Base-by-base conservation (phyloP, 2,888 invertebrate species). In the Stenodema calcarata region DNA sequence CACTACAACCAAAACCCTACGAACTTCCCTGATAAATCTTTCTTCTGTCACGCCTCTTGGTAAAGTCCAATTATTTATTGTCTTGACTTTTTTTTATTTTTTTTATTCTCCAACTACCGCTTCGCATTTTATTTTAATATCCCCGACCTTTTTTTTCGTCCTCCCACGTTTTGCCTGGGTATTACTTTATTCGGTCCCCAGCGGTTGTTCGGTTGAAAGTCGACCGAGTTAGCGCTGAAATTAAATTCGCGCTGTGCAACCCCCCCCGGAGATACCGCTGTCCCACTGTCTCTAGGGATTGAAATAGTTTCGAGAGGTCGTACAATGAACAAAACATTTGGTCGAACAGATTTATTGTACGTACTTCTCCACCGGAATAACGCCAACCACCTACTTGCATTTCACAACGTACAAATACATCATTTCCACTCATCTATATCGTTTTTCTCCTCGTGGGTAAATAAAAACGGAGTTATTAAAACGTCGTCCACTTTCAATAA, bases 51-150 rank as follows among this genome's bases (percentile, higher is more conserved):
- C 54, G 23, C 80, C 80, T 62, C 62, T 44, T 82, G 27, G 69
- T 70, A 82, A 82, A 82, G 47, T 70, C 82, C 30, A 82, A 82
- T 82, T 82, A 82, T 82, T 82, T 82, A 82, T 70, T 35, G 42
- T 70, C 82, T 41, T 41, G 41, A 41, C 1, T 82, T 82, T 82
- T 42, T 69, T 50, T 30, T n/a, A 18, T 7, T 1, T 50, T 30
- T n/a, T 41, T 7, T 1, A 3, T 27, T 30, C 23, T 41, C 16
- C 6, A 16, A 28, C 41, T 70, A n/a, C 47, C 11, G 28, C 70
- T 62, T 6, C 82, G 16, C 82, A 70, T 62, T 82, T 82, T 82
- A 82, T 82, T 80, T 80, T 30, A 80, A 69, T 82, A 18, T 27
- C 18, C 28, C 30, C 41, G 23, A 35, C 69, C 41, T 35, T 69